These are phyloP conservation scores for Xiphophorus couchianus DNA, from an alignment of 2,113 vertebrate genomes.

Conservation along the genomic window DNA sequence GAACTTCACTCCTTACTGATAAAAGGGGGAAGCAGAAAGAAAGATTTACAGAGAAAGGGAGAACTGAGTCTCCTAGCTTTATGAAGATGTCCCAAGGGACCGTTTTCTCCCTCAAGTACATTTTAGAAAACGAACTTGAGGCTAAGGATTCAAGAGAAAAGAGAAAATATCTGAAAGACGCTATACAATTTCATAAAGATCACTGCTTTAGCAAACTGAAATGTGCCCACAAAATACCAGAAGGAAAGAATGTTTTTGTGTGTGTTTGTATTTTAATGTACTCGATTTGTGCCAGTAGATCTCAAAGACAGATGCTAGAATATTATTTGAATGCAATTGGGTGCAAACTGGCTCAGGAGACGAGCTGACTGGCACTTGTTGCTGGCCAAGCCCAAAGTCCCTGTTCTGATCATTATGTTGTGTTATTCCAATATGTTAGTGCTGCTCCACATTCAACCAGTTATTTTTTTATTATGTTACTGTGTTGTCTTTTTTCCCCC, in stretches of 20 bases:
- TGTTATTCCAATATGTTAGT: slow-evolving; percentile 50
- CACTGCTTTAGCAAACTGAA: slow-evolving; percentile 29
- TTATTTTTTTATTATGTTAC: slow-evolving; percentile 10
- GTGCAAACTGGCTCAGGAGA: slow-evolving; percentile 38
- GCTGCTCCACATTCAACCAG: slow-evolving; percentile 31
- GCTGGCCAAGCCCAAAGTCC: slow-evolving; percentile 34
- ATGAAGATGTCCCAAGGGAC: slow-evolving; percentile 42
- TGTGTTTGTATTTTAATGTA: slow-evolving; percentile 36
- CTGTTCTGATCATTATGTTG: slow-evolving; percentile 47
- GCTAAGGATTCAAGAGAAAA: slow-evolving; percentile 13
- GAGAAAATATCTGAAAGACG: slow-evolving; percentile 26
- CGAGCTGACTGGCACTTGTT: slow-evolving; percentile 47
- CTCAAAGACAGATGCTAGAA: slow-evolving; percentile 59
- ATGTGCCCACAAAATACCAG: slow-evolving; percentile 30
- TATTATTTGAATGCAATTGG: slow-evolving; percentile 54
- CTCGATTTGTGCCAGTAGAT: slow-evolving; percentile 49
- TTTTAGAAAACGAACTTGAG: slow-evolving; percentile 42
- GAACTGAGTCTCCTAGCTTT: slow-evolving; percentile 17
- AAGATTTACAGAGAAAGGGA: slow-evolving; percentile 4
- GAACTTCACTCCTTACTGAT: slow-evolving; percentile 40
- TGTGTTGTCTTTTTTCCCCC: slow-evolving; percentile 2
- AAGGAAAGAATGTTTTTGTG: neutral
- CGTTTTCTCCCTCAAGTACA: slow-evolving; percentile 53
- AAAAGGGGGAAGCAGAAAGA: slow-evolving; percentile 14
- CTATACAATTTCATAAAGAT: slow-evolving; percentile 28